These are phyloP conservation scores for Heliconius aoede DNA, from an alignment of 2,888 invertebrate species.

Conservation along the genomic window DNA sequence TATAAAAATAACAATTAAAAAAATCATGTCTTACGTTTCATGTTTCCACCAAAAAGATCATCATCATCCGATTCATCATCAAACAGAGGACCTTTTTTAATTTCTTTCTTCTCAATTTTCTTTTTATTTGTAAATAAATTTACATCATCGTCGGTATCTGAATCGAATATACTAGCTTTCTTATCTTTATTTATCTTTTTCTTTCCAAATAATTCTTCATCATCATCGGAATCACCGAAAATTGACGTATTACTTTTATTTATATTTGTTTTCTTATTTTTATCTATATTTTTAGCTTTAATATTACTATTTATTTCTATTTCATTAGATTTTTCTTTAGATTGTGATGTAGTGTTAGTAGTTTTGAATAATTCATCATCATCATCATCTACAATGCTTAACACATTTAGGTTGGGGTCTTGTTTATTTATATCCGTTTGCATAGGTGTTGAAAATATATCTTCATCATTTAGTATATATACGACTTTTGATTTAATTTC, in stretches of 20 bases:
- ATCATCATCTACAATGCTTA: constrained; percentile 42
- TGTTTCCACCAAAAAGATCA: constrained; percentile 62
- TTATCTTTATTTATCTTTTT: constrained; percentile 49
- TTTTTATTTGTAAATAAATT: constrained; percentile 62
- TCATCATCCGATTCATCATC: constrained; percentile 71
- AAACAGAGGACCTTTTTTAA: constrained; percentile 61
- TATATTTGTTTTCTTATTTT: constrained; percentile 31
- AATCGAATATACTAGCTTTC: constrained; percentile 60
- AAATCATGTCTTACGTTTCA: constrained; percentile 55
- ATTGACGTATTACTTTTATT: constrained; percentile 54
- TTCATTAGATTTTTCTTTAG: constrained; percentile 21
- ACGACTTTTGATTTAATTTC: constrained; percentile 68
- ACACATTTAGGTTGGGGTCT: constrained; percentile 31
- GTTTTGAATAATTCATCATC: constrained; percentile 50
- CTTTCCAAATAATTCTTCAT: constrained; percentile 62
- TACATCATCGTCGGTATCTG: constrained; percentile 70
- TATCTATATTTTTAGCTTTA: constrained; percentile 25
- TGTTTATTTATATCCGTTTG: constrained; percentile 33
- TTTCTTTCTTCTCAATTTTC: constrained; percentile 49
- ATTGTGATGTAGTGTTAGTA: constrained; percentile 34
- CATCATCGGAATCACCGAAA: constrained; percentile 67
- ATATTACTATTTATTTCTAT: neutral
- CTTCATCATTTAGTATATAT: constrained; percentile 74
- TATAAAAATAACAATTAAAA: neutral
- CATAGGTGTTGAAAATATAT: constrained; percentile 60